Base-by-base conservation (phyloP, 2,888 invertebrate genomes). In the Peribatodes rhomboidaria region DNA sequence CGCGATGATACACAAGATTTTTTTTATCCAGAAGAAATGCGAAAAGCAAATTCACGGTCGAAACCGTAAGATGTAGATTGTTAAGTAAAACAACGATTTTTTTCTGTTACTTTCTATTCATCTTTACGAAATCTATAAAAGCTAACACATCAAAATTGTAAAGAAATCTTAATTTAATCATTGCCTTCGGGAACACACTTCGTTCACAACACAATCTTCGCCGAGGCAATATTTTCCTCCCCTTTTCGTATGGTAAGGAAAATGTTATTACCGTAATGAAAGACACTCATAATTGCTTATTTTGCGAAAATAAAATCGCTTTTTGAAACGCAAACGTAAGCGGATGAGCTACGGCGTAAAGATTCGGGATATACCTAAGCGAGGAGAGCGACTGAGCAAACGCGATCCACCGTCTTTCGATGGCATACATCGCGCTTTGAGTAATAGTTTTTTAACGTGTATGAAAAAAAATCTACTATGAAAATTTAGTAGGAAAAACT, bases 231-330 rank as follows among this genome's bases (percentile, higher is more conserved):
- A 60, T 64, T 59, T 64, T 50, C 52, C 54, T 52, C 50, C 65
- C 54, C 42, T 50, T 46, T 42, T 31, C 35, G 55, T 44, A 55
- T 33, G 39, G 57, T 22, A 65, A 46, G 56, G 56, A 46, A 65
- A 65, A 61, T 56, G 60, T 61, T 60, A 65, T 65, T 65, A 65
- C 65, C 56, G 60, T 65, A 65, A 65, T 65, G 72, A 70, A 65
- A 52, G 64, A 71, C 67, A 57, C 49, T 59, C 62, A 58, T 69
- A 70, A 72, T 70, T 69, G 70, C 67, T 67, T 67, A 68, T 72
- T 68, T 70, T 67, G 69, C 70, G 68, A 65, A 67, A 72, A 72
- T 74, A 70, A 74, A 75, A 77, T 71, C 58, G 67, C 71, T 72
- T 75, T 76, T 76, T 67, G 62, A 69, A 69, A 67, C 69, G 72